Evolutionary conservation across 2,888 invertebrate species (phyloP), one percentile per base, ranked within the genome.

Genomic region (Parnassius orleans): DNA sequence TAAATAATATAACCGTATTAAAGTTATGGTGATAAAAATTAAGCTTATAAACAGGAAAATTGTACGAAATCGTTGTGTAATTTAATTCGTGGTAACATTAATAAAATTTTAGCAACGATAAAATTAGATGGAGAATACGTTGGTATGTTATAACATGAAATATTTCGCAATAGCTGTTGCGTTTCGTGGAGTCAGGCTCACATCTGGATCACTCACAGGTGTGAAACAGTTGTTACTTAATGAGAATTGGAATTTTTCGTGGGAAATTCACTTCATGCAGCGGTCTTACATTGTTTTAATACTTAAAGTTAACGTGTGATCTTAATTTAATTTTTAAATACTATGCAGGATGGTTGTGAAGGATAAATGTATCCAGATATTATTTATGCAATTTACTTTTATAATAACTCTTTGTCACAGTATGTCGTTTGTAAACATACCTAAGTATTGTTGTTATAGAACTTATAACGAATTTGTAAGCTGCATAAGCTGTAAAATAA

Each of bases 1-100:
- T 53, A 43, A 15, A 2, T 9, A 15, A 11, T 41, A 24, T 24
- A 24, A 24, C 24, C 24, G 24, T 24, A 24, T 3, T 33, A 33
- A 33, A 33, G 33, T 33, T 7, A 33, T 33, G 33, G 33, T 33
- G 33, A 33, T 46, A 33, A 33, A 33, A 33, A 33, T 33, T 5
- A 33, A 33, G 33, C 33, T 33, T 33, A 1, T 66, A 65, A 69
- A 71, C 66, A 69, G 68, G 69, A 69, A 68, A 68, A 67, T 57
- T 15, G 47, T 14, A 47, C 1, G 54, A 60, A 65, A 65, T 66
- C 67, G 63, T 63, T 67, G 3, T 43, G 11, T 11, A 43, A 10
- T 43, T 43, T 43, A 43, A 33, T 33, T 33, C 33, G 33, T 33
- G 33, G 33, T 33, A 33, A 33, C 33, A 33, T 33, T 42, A 19